These are phyloP conservation scores for Drosophila bocki DNA, from an alignment of 1,140 invertebrate species.

Conservation along the genomic window DNA sequence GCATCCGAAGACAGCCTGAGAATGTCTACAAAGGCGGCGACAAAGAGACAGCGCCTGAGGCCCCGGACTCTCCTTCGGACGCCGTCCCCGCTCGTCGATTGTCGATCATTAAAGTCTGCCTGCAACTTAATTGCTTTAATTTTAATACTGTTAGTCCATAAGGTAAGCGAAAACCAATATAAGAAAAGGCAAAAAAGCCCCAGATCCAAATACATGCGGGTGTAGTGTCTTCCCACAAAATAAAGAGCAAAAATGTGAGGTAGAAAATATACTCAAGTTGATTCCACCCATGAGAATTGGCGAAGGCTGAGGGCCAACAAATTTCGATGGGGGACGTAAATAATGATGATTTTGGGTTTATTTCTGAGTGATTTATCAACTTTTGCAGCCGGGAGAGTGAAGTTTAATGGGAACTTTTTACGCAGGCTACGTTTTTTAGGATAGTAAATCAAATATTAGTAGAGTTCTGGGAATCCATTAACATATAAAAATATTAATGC, in stretches of 20 bases:
- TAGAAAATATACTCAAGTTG: conserved; percentile 31
- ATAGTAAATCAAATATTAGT: conserved; percentile 14
- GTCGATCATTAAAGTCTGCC: conserved; percentile 82
- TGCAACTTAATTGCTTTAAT: conserved; percentile 84
- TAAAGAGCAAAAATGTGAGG: conserved; percentile 2
- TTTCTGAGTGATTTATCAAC: conserved; percentile 43
- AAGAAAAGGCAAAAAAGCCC: conserved; percentile 29
- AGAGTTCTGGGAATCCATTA: conserved; percentile 1
- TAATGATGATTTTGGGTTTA: conserved; percentile 50
- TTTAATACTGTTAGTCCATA: conserved; percentile 83
- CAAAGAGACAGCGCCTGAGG: conserved; percentile 55
- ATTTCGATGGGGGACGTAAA: conserved; percentile 45
- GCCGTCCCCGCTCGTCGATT: conserved; percentile 66
- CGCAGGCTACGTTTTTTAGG: neutral
- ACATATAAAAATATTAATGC: no score
- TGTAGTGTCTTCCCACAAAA: conserved; percentile 32
- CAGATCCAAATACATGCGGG: conserved; percentile 62
- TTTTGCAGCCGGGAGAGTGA: neutral
- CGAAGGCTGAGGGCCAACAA: conserved; percentile 40
- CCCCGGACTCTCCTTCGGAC: conserved; percentile 38
- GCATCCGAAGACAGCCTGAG: conserved; percentile 59
- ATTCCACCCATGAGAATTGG: conserved; percentile 53
- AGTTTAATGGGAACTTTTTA: conserved; percentile 26
- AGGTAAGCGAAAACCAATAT: conserved; percentile 63
- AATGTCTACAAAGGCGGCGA: conserved; percentile 60